Conservation (phyloP, 2,797 vertebrate genomes). For the Dermochelys coriacea region DNA sequence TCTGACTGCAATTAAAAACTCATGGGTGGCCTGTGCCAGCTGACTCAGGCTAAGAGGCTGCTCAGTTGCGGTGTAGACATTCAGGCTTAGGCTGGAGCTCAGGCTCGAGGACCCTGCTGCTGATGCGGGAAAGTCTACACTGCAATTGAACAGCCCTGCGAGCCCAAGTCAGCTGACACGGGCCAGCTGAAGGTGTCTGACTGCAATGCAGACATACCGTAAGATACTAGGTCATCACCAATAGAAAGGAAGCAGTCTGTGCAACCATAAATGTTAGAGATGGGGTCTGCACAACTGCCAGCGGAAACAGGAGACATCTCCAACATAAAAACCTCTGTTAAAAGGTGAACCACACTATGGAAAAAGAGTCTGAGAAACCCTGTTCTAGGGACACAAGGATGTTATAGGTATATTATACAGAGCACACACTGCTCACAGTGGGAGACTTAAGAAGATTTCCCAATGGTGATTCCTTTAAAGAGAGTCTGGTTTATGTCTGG, state of each 20-base stretch:
- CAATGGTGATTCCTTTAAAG: not conserved
- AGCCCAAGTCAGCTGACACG: no score
- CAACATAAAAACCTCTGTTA: not conserved
- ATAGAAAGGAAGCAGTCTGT: rapidly evolving
- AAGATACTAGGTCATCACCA: rapidly evolving
- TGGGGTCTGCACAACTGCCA: not conserved
- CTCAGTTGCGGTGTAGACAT: no score
- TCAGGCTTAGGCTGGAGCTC: no score
- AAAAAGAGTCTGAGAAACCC: not conserved
- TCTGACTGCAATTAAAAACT: not conserved
- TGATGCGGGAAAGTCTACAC: no score
- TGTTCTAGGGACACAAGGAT: not conserved
- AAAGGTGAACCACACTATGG: not conserved
- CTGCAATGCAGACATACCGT: no score
- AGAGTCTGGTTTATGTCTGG: not conserved
- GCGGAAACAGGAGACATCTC: not conserved
- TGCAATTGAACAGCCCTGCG: no score
- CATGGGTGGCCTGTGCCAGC: not conserved
- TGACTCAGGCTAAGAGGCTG: no score
- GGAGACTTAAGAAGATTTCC: not conserved
- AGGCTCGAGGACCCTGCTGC: no score
- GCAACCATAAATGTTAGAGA: not conserved
- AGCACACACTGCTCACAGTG: no score
- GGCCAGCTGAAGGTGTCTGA: no score
- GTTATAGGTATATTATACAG: not conserved